Conservation (phyloP, 2,797 vertebrate species). For the Agapornis canus region DNA sequence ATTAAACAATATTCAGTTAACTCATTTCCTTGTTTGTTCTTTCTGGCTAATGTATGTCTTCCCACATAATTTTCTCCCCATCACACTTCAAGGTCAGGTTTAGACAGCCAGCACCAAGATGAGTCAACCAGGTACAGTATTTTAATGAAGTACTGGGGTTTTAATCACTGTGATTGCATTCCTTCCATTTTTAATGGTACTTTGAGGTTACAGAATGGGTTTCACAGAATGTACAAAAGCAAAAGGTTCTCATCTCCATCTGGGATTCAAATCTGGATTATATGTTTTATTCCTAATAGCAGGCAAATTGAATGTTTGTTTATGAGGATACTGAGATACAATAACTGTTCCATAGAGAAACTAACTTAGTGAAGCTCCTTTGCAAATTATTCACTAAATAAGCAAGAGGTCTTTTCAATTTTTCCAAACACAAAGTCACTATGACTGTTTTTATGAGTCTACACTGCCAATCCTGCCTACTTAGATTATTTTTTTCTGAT, state of each 20-base stretch:
- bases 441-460: slow-evolving; percentile 13
- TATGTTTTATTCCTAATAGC: neutral
- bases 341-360: neutral
- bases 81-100: slow-evolving; percentile 28
- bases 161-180: slow-evolving; percentile 12
- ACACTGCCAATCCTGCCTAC: neutral
- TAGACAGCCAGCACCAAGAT: slow-evolving; percentile 1
- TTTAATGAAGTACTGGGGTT: neutral
- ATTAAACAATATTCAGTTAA: neutral
- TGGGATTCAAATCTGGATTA: slow-evolving; percentile 39
- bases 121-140: slow-evolving; percentile 24
- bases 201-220: slow-evolving; percentile 24
- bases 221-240: slow-evolving; percentile 17
- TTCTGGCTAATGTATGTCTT: neutral
- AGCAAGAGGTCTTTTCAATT: neutral
- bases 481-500: slow-evolving; percentile 29
- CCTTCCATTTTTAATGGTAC: neutral
- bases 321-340: neutral
- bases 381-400: slow-evolving; percentile 14
- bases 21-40: slow-evolving; percentile 1
- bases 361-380: neutral
- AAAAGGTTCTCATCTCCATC: slow-evolving; percentile 29
- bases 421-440: slow-evolving; percentile 3
- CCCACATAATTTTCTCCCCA: neutral
- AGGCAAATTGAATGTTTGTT: neutral